Percentiles rank a stretch among this genome's conserved stretches.
phyloP scores from a whole-genome alignment of 2,113 vertebrate genomes.

The Salvator merianae region DNA sequence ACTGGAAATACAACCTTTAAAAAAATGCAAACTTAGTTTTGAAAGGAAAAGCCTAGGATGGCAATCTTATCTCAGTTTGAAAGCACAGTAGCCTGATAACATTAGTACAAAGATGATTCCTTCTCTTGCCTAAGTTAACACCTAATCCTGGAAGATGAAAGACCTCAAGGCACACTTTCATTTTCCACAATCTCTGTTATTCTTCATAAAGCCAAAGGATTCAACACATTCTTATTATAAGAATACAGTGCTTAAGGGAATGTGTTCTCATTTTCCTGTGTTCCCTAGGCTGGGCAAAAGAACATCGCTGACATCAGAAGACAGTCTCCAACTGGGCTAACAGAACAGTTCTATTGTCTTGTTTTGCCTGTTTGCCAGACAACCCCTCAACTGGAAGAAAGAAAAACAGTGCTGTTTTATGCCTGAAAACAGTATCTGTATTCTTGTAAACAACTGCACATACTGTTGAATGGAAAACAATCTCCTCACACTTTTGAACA shows the following conservation, averaged over 20 bases:
- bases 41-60: not conserved
- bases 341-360: not conserved
- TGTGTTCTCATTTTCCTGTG: not conserved
- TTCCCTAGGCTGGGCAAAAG: not conserved
- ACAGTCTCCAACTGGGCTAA: not conserved
- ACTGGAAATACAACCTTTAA: not conserved
- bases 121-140: not conserved
- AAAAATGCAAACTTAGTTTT: not conserved
- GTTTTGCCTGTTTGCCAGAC: not conserved
- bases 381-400: not conserved
- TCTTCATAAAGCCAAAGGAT: too few species aligned
- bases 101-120: not conserved
- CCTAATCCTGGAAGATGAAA: not conserved
- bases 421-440: slow-evolving; percentile 4
- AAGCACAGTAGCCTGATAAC: not conserved
- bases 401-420: not conserved
- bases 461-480: not conserved
- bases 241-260: not conserved
- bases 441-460: not conserved
- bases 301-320: not conserved
- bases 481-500: not conserved
- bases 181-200: not conserved
- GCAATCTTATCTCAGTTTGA: not conserved
- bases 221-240: too few species aligned
- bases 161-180: not conserved